These are phyloP conservation scores for Calameuta idolon DNA, from an alignment of 2,888 invertebrate genomes.

Conservation along the genomic window DNA sequence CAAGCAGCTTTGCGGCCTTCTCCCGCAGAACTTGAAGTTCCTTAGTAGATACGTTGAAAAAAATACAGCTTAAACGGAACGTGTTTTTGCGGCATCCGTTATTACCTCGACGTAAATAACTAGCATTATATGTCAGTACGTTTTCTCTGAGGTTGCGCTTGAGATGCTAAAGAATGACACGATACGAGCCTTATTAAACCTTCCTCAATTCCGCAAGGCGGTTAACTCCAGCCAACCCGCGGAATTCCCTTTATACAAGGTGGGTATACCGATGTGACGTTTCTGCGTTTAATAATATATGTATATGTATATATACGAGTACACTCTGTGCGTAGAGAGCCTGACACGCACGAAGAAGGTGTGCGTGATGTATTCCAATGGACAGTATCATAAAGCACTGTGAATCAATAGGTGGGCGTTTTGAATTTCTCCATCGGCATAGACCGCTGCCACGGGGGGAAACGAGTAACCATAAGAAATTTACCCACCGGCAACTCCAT, in stretches of 20 bases:
- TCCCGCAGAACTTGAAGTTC: background rate
- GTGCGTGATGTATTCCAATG: background rate
- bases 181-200: constrained; percentile 32
- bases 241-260: constrained; percentile 30
- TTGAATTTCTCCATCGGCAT: background rate
- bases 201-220: constrained; percentile 27
- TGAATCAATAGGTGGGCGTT: constrained; percentile 28
- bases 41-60: background rate
- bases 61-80: background rate
- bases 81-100: background rate
- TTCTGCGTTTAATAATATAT: background rate
- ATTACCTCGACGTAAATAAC: constrained; percentile 21
- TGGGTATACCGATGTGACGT: background rate
- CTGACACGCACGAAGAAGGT: background rate
- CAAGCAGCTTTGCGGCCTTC: background rate
- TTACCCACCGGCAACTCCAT: background rate
- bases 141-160: background rate
- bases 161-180: constrained; percentile 1
- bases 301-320: background rate
- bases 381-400: background rate
- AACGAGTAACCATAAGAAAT: background rate
- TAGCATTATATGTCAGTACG: constrained; percentile 23
- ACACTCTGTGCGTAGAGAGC: background rate
- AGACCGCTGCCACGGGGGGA: background rate
- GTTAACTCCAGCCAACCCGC: constrained; percentile 16